Conservation (phyloP, 1,140 invertebrate species). For the Limonius californicus region DNA sequence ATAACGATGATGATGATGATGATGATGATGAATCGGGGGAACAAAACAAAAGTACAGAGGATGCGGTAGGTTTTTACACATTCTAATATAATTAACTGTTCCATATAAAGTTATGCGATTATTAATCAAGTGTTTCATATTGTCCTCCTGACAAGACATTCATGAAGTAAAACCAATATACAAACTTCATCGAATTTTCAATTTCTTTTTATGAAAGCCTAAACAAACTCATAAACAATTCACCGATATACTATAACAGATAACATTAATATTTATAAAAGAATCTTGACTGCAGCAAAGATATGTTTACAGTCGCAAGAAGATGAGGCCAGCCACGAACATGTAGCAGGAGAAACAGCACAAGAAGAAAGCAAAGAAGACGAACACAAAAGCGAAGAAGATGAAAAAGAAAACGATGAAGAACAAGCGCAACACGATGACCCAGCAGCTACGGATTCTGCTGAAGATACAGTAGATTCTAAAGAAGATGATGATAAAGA, state of each 20-base stretch:
- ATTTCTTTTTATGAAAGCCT: too few relatives aligned
- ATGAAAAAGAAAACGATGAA: not conserved
- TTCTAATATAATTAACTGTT: not conserved
- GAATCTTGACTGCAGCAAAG: too few relatives aligned
- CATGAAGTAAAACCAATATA: too few relatives aligned
- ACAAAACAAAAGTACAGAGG: slow-evolving; percentile 3
- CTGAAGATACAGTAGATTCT: slow-evolving; percentile 43
- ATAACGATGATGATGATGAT: slow-evolving; percentile 42
- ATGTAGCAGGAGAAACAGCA: not conserved
- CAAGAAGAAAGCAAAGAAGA: not conserved
- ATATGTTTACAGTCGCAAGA: not conserved
- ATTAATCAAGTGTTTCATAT: too few relatives aligned
- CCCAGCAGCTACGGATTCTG: slow-evolving; percentile 1
- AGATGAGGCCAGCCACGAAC: not conserved
- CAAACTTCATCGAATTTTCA: too few relatives aligned
- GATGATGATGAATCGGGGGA: slow-evolving; percentile 40
- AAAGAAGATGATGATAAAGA: slow-evolving; percentile 42
- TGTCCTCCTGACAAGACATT: too few relatives aligned
- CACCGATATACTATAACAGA: too few relatives aligned
- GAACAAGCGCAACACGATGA: slow-evolving; percentile 36
- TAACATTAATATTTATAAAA: too few relatives aligned
- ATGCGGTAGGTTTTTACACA: not conserved
- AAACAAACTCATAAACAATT: too few relatives aligned
- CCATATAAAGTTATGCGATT: not conserved
- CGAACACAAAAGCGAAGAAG: not conserved